Evolutionary conservation across 2,797 vertebrate genomes (phyloP).

Genomic region (Darevskia nairensis): DNA sequence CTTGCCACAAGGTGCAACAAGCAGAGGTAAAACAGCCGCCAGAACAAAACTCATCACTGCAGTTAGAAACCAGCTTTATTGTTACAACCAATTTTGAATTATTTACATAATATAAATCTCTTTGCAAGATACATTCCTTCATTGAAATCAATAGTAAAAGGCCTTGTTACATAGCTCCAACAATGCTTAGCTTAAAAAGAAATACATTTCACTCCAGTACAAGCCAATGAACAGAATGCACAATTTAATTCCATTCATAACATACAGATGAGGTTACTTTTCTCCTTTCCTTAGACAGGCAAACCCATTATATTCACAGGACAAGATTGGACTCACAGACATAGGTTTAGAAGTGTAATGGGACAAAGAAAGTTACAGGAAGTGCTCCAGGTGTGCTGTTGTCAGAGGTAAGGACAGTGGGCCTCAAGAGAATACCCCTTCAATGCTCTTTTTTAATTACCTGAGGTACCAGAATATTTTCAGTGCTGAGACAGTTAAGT

Average conservation of each 20-base stretch:
- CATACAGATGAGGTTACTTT: slow-evolving; percentile 61
- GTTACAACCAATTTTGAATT: slow-evolving; percentile 78
- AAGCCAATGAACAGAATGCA: slow-evolving; percentile 72
- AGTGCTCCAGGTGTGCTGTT: slow-evolving; percentile 57
- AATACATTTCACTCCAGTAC: slow-evolving; percentile 70
- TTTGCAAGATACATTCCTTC: slow-evolving; percentile 83
- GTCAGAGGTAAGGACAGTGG: slow-evolving; percentile 21
- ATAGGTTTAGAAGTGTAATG: slow-evolving; percentile 63
- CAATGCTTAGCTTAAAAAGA: slow-evolving; percentile 73
- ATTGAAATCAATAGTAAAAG: slow-evolving; percentile 79
- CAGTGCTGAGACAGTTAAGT: slow-evolving; percentile 67
- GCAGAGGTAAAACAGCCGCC: slow-evolving; percentile 10
- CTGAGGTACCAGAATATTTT: slow-evolving; percentile 44
- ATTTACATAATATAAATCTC: slow-evolving; percentile 85
- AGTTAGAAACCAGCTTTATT: slow-evolving; percentile 82
- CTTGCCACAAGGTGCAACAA: background rate
- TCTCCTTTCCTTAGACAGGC: slow-evolving; percentile 53
- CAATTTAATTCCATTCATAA: slow-evolving; percentile 69
- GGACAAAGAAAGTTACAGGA: slow-evolving; percentile 51
- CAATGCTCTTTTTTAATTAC: slow-evolving; percentile 20
- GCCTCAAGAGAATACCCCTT: slow-evolving; percentile 31
- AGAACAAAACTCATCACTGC: slow-evolving; percentile 37
- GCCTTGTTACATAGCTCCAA: slow-evolving; percentile 74
- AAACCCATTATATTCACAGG: slow-evolving; percentile 69
- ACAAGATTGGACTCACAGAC: slow-evolving; percentile 65